These are phyloP conservation scores for Helicolenus hilgendorfi DNA, from an alignment of 2,797 vertebrate species.

Conservation along the genomic window DNA sequence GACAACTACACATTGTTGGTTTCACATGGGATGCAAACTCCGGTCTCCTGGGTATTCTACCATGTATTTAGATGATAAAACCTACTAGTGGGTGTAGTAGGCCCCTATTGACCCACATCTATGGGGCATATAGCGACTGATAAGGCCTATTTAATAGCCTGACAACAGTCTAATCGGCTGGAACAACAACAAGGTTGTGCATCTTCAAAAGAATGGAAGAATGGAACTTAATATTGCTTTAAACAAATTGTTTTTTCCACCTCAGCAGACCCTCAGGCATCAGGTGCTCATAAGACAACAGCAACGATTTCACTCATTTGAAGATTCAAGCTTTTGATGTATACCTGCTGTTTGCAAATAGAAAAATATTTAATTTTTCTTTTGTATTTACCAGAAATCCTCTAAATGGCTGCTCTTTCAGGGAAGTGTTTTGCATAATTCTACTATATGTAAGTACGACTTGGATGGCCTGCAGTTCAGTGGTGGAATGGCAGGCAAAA, in stretches of 20 bases:
- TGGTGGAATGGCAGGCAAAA: constrained; percentile 52
- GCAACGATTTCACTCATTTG: constrained; percentile 6
- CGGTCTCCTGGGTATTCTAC: too few species aligned
- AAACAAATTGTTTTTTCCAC: constrained; percentile 8
- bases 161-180: too few species aligned
- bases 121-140: too few species aligned
- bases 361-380: neutral
- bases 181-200: neutral
- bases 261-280: constrained; percentile 2
- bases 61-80: too few species aligned
- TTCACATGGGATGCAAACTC: too few species aligned
- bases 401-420: constrained; percentile 11
- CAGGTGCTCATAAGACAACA: constrained; percentile 3
- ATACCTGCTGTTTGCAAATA: neutral
- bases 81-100: too few species aligned
- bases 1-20: too few species aligned
- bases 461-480: constrained; percentile 38
- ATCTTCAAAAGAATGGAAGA: constrained; percentile 16
- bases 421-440: constrained; percentile 55
- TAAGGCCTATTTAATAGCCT: too few species aligned
- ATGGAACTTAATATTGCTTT: neutral
- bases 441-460: constrained; percentile 36
- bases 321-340: neutral
- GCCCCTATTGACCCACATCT: too few species aligned
- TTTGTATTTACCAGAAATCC: constrained; percentile 26